A percentile compares a stretch with the other conserved stretches of the same genome.
phyloP scores from a whole-genome alignment of 2,797 vertebrate species.

The Danio albolineatus region DNA sequence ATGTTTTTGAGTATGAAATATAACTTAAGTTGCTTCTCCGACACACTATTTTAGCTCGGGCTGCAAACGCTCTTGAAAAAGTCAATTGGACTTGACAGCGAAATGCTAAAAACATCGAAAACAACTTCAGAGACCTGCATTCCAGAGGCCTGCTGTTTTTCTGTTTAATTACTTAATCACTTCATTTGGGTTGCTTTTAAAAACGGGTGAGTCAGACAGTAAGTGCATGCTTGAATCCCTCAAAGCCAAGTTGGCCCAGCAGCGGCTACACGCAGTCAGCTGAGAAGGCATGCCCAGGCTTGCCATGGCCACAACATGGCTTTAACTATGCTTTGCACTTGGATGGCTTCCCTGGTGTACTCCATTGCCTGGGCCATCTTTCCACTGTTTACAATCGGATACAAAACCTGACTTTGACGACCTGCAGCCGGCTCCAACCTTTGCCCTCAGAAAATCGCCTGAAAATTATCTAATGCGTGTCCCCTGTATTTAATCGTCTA shows the following conservation, averaged over 20 bases:
- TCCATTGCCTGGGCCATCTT: conserved; percentile 57
- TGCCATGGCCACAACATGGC: conserved; percentile 51
- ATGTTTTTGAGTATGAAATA: not conserved
- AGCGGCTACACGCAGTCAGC: conserved; percentile 53
- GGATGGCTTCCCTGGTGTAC: conserved; percentile 56
- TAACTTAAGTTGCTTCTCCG: too few species aligned
- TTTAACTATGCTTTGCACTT: conserved; percentile 52
- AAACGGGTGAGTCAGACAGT: conserved; percentile 48
- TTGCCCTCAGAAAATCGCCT: conserved; percentile 51
- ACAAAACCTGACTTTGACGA: conserved; percentile 58
- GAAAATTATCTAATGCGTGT: conserved; percentile 25
- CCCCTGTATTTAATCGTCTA: conserved; percentile 35
- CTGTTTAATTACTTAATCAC: conserved; percentile 55
- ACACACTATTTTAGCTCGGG: conserved; percentile 5
- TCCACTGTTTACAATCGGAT: conserved; percentile 61
- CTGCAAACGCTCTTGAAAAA: conserved; percentile 24
- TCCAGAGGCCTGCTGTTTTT: conserved; percentile 44
- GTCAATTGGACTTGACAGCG: conserved; percentile 39
- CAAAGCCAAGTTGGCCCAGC: conserved; percentile 53
- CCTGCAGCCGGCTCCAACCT: conserved; percentile 53
- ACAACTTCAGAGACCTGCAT: conserved; percentile 34
- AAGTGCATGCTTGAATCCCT: conserved; percentile 50
- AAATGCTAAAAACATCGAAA: conserved; percentile 43
- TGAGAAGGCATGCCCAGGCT: conserved; percentile 57
- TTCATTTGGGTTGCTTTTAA: conserved; percentile 51